Evolutionary conservation across 2,797 vertebrate genomes (phyloP), one percentile per base, ranked within the genome.

Genomic region (Macrochelys suwanniensis): DNA sequence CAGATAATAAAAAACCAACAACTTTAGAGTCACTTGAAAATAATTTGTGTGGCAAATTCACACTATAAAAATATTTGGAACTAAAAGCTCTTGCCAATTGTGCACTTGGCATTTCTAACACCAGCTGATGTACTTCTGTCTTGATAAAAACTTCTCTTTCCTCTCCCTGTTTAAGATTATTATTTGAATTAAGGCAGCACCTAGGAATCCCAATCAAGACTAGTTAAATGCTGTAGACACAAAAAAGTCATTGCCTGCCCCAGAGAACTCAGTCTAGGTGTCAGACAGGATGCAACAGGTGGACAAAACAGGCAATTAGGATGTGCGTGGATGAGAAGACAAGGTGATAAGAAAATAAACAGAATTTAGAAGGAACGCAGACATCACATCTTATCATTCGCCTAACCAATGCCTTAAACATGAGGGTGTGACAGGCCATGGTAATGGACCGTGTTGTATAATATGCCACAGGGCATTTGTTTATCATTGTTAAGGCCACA

Each of bases 371-470:
- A 80, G 33, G 57, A 91, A 83, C 49, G 1, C 11, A 83, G 13
- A 33, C 71, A 16, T 77, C 76, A 10, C 7, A 53, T 26, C 6
- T 95, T 54, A 28, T 74, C 57, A 59, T 59, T 90, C 74, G 65
- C 25, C 61, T 74, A 74, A 5, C 23, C 28, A 37, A 42, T 50
- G 0, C 51, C 31, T 89, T 26, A 13, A 76, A 76, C 42, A 28
- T 47, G 71, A 45, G 25, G 42, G 25, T 76, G 21, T 76, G 71
- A 26, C 71, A 28, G 25, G 23, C 71, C 26, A 76, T 9, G 9
- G n/a, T 50, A 78, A 45, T 4, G 2, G 13, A 6, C 11, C 6
- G 15, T 0, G 0, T 10, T 31, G 15, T 1, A 19, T 15, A 74
- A 65, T 87, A 59, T 91, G 51, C 53, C 21, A 7, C 0, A 45